Evolutionary conservation across 2,797 vertebrate genomes (phyloP), one percentile per base, ranked within the genome.

Genomic region (Leptodon cayanensis): DNA sequence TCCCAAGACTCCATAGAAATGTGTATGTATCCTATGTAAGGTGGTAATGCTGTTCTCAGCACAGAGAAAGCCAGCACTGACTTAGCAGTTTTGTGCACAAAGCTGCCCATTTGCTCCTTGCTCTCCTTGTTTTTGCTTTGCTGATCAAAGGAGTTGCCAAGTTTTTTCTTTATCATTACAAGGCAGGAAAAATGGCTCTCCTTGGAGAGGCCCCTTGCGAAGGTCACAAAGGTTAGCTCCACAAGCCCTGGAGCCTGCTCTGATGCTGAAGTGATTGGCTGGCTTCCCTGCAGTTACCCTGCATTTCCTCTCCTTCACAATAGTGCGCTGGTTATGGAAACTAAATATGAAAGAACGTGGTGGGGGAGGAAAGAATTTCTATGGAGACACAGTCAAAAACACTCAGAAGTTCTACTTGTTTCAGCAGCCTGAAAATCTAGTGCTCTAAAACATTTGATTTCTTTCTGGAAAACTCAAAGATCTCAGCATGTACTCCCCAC

Each of bases 101-200:
- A 98, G 98, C 98, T 97, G 97, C 97, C 98, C 98, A 98, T 98
- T 99, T 97, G 96, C 95, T 97, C 98, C 98, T 98, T 98, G 98
- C 98, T 98, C 98, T 97, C 98, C 98, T 98, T 98, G 98, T 98
- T 99, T 99, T 99, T 98, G 98, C 98, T 99, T 98, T 99, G 98
- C 98, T 99, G 98, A 99, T 99, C 99, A 99, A 99, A 99, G 98
- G 97, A 98, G 85, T 98, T 98, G 98, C 98, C 98, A 98, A 98
- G 98, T 98, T 98, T 98, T 98, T 96, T 96, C 95, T 95, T 95
- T 97, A 98, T 97, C 89, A 89, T 93, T 96, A 95, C 96, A 93
- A 90, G 96, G 93, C 95, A 95, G 93, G 93, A 98, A 98, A 98
- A 98, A 98, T 96, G 98, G 98, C 97, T 98, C 97, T 97, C 98